Evolutionary conservation across 2,113 vertebrate species (phyloP).

Genomic region (Ceyx margarethae): DNA sequence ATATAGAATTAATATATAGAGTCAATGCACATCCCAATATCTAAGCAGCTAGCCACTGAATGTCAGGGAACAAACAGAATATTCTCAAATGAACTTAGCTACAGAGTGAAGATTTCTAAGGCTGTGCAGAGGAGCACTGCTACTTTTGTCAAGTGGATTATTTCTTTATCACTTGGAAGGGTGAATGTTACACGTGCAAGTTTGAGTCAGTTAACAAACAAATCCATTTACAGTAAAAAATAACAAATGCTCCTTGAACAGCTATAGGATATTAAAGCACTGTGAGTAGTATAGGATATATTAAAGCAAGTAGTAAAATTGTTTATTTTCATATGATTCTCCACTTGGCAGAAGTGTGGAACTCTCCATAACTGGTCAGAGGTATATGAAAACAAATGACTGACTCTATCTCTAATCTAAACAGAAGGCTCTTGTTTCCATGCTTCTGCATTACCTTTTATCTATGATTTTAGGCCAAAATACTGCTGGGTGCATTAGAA

Average conservation of each 20-base stretch:
- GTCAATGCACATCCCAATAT: background rate
- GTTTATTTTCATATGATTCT: background rate
- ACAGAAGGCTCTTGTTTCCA: background rate
- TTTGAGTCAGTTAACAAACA: background rate
- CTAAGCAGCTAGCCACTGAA: background rate
- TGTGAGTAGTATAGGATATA: background rate
- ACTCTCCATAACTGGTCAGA: background rate
- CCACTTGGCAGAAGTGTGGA: background rate
- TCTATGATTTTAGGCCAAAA: background rate
- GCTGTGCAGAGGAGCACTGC: background rate
- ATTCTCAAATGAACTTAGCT: constrained; percentile 36
- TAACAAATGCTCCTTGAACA: background rate
- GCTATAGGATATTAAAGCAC: background rate
- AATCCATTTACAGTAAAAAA: background rate
- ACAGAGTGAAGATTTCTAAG: background rate
- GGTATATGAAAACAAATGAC: background rate
- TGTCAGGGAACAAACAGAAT: background rate
- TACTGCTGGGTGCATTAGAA: background rate
- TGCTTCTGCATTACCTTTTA: background rate
- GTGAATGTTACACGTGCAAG: background rate
- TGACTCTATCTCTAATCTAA: background rate
- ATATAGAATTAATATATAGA: background rate
- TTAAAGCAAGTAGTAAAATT: background rate
- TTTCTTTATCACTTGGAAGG: background rate
- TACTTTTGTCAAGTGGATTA: background rate